A percentile compares a stretch with the other conserved stretches of the same genome.
phyloP scores from a whole-genome alignment of 1,140 invertebrate species.

The Leguminivora glycinivorella region DNA sequence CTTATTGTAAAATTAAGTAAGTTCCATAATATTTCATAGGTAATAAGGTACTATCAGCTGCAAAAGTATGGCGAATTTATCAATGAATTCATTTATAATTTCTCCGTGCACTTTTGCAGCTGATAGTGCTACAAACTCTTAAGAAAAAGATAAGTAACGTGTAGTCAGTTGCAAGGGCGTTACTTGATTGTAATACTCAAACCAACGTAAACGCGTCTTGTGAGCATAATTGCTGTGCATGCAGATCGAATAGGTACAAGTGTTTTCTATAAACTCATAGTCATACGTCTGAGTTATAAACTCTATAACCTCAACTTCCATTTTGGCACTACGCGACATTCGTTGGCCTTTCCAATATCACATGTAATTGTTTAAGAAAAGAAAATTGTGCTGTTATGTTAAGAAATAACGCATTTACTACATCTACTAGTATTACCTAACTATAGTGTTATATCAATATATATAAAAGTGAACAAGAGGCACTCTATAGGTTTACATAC shows the following conservation, averaged over 20 bases:
- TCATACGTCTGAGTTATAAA: neutral
- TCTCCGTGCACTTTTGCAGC: too few relatives aligned
- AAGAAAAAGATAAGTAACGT: neutral
- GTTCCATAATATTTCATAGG: constrained; percentile 21
- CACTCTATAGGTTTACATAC: constrained; percentile 79
- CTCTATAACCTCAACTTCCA: constrained; percentile 1
- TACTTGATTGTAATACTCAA: neutral
- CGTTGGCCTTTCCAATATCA: constrained; percentile 46
- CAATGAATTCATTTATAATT: too few relatives aligned
- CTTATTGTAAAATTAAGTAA: constrained; percentile 23
- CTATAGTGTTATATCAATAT: constrained; percentile 71
- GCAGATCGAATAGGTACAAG: constrained; percentile 27
- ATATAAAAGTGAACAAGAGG: constrained; percentile 80
- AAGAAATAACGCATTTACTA: constrained; percentile 61
- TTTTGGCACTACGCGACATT: constrained; percentile 69
- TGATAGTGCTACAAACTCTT: neutral
- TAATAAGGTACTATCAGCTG: constrained; percentile 7
- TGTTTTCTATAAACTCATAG: neutral
- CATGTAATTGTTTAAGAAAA: constrained; percentile 42
- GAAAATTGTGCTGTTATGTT: constrained; percentile 59
- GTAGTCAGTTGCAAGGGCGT: neutral
- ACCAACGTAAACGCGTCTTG: neutral
- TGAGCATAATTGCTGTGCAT: neutral
- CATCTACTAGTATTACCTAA: constrained; percentile 68
- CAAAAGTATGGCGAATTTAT: too few relatives aligned